Percentiles rank a stretch among this genome's conserved stretches.
These are phyloP conservation scores for Anneissia japonica DNA, from an alignment of 35 echinoderm and acorn worm species.

Conservation along the genomic window DNA sequence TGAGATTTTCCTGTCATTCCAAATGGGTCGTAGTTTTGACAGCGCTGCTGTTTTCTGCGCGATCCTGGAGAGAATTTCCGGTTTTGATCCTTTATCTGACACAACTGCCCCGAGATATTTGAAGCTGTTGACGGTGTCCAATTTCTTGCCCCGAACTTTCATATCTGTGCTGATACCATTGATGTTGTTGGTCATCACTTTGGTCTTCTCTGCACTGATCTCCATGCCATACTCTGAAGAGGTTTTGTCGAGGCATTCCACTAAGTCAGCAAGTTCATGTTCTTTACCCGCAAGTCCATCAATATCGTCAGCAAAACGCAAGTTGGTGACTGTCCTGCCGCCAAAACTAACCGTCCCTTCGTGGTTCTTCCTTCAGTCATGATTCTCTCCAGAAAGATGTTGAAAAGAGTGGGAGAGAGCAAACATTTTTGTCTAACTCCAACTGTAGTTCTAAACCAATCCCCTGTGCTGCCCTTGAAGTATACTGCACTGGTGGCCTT, in stretches of 20 bases:
- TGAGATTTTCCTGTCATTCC: constrained; percentile 14
- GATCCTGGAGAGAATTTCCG: constrained; percentile 5
- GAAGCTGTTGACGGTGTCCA: constrained; percentile 5
- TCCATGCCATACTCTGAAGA: no score
- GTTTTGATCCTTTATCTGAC: constrained; percentile 8
- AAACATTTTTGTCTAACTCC: constrained; percentile 42
- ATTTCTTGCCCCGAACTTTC: neutral
- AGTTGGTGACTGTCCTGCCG: constrained; percentile 46
- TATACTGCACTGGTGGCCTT: no score
- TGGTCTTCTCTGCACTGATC: no score
- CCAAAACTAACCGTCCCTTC: constrained; percentile 38
- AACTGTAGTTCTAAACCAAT: constrained; percentile 27
- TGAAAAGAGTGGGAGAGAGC: constrained; percentile 50
- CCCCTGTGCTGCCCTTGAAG: neutral
- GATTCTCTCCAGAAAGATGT: constrained; percentile 59
- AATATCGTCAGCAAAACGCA: constrained; percentile 44
- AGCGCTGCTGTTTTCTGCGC: neutral
- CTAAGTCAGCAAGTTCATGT: no score
- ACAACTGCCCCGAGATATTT: constrained; percentile 13
- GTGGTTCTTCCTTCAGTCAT: constrained; percentile 42
- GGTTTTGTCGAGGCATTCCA: no score
- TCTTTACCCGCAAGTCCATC: constrained; percentile 20
- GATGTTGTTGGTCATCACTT: no score
- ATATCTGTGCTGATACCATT: neutral
- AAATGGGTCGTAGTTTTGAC: constrained; percentile 20